Base-by-base conservation (phyloP, 2,888 invertebrate genomes). In the Diploptera punctata region DNA sequence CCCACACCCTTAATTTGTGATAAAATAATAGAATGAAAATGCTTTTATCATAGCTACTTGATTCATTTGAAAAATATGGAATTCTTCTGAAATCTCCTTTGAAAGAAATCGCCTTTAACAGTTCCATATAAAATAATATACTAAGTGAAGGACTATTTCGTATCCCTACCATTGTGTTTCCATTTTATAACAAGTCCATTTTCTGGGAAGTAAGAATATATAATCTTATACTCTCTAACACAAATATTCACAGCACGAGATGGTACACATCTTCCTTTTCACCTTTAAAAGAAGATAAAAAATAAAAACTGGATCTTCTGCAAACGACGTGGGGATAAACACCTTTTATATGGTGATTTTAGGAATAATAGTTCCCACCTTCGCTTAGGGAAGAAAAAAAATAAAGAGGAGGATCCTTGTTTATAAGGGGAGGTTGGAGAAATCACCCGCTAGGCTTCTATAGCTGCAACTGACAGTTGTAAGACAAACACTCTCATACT, bases 261-360 rank as follows among this genome's bases (percentile, higher is more conserved):
- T n/a, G n/a, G 29, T 57, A 29, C 29, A 18, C 57, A 57, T 26
- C 24, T 24, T 21, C 5, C 26, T 26, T 29, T 24, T 57, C 29
- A n/a, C 29, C 57, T 57, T 29, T 7, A 13, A 29, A 4, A 57
- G n/a, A 57, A 57, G 29, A 57, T 57, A 29, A 24, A 57, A 57
- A n/a, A n/a, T n/a, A n/a, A n/a, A n/a, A n/a, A n/a, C n/a, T n/a
- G 57, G 29, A n/a, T 57, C n/a, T 29, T 3, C 24, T 57, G 57
- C 13, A 54, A 54, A 24, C 26, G 54, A 54, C 54, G 26, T 9
- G 54, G 54, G 57, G 57, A 57, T 57, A 57, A 57, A 57, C 57
- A 57, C 57, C 57, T 57, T 29, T 57, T 57, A 31, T 57, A 57
- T 57, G 57, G 24, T 57, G 57, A 57, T 57, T 57, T 57, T 29